Base-by-base conservation (phyloP, 2,797 vertebrate genomes). In the Danio aesculapii region DNA sequence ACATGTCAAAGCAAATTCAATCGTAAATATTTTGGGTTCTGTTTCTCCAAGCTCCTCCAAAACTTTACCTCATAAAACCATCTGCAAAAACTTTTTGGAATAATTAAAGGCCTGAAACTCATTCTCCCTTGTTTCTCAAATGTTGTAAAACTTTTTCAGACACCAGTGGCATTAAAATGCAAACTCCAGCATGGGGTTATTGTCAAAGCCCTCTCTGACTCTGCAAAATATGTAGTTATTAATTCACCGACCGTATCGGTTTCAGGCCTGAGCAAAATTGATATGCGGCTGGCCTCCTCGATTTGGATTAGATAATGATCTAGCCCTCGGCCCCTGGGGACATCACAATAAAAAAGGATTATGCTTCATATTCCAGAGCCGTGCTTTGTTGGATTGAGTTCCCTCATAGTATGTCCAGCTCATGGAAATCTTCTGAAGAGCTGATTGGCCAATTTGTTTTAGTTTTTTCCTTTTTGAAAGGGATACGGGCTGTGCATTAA, bases 291-390 rank as follows among this genome's bases (percentile, higher is more conserved):
- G 81, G 74, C 64, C 81, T 61, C 46, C 62, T 58, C 4, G 62
- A 55, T 79, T 79, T 46, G 77, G 72, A 75, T 76, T 79, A 84
- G 77, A 80, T 84, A 84, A 84, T 75, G 64, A 80, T 80, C 66
- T 68, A 52, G 41, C 55, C 55, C 70, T 80, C 39, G 10, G 57
- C 58, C 63, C 72, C 64, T 21, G 43, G 43, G 82, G 49, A 55
- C 64, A 81, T 77, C 79, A 85, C 76, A 82, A 75, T 85, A 72
- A 66, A 83, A 81, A 77, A 73, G 79, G 72, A 83, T 84, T 80
- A 77, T 16, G 50, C 71, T 83, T 85, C 77, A 70, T 84, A 85
- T 79, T 76, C 72, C 61, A 10, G 43, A 49, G 39, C 55, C 70
- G 58, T 17, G 71, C 58, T 83, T 30, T 71, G 44, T 43, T 46